Evolutionary conservation across 2,797 vertebrate species (phyloP).

Genomic region (Octomys mimax): DNA sequence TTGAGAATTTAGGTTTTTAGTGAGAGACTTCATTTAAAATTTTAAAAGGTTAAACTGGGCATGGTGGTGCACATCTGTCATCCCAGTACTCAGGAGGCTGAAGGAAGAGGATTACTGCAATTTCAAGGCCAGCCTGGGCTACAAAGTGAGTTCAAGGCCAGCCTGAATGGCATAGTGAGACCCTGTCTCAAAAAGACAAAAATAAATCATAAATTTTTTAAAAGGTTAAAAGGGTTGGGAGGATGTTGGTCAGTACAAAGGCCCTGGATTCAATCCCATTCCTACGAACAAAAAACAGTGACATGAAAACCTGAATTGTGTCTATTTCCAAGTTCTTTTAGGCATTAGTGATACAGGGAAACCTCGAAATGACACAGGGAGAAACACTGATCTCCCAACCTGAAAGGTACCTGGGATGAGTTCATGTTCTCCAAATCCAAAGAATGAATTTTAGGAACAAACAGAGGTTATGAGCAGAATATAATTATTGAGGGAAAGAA

Average conservation of each 20-base stretch:
- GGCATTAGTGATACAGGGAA: no score
- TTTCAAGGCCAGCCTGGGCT: neutral
- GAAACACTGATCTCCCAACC: no score
- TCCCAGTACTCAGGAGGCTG: neutral
- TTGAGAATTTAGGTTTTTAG: neutral
- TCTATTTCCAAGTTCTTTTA: neutral
- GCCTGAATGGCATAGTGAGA: neutral
- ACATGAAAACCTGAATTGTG: neutral
- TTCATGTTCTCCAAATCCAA: no score
- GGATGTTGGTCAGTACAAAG: neutral
- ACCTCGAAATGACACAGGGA: no score
- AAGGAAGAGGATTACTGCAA: neutral
- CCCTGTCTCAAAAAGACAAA: neutral
- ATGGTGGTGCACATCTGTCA: neutral
- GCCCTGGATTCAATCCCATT: neutral
- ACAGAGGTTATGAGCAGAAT: no score
- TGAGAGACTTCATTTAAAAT: neutral
- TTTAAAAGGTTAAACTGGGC: neutral
- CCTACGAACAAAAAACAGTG: neutral
- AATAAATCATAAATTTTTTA: neutral
- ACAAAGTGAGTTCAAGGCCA: neutral
- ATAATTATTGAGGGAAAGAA: no score
- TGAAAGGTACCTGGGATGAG: no score
- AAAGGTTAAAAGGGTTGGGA: neutral
- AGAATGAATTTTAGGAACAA: no score